Evolutionary conservation across 2,797 vertebrate species (phyloP), one percentile per base, ranked within the genome.

Genomic region (Chloroceryle inda): DNA sequence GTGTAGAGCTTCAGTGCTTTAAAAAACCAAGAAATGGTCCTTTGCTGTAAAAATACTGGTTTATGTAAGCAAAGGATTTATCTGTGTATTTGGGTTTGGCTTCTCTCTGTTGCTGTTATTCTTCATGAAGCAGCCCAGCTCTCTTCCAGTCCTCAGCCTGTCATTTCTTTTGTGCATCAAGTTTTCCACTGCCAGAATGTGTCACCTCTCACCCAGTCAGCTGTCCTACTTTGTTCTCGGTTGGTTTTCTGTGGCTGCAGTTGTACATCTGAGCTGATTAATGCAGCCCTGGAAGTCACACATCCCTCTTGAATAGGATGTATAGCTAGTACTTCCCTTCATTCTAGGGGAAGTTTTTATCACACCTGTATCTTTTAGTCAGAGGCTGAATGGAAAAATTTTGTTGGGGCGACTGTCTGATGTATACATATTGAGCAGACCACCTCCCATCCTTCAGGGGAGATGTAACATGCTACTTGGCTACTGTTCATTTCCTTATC

Each of bases 81-180:
- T n/a, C 15, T 82, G 3, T 37, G 2, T 69, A 12, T 83, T 76
- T 92, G n/a, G 11, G 7, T 1, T 44, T 64, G 33, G 3, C 6
- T 81, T 92, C 22, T 91, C 29, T 27, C 29, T 76, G 52, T 73
- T 80, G 44, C 37, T 84, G 23, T 85, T 88, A 35, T 14, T 85
- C 38, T 20, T 88, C 58, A 20, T 55, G 73, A 85, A 80, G 44
- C 67, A 90, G 59, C 35, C 40, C 23, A 59, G 37, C 56, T 91
- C 64, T 74, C 74, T 76, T 89, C 38, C 44, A 86, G 47, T 27
- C 88, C 63, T 87, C 74, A 49, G 29, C 40, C 53, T 88, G 88
- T 93, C 89, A 61, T 86, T 88, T 88, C 84, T 82, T 83, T 59
- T 83, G 18, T 75, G 53, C 3, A 2, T 96, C 95, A 96, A 59